Evolutionary conservation across 2,888 invertebrate species (phyloP).

Genomic region (Drosophila diplacantha): DNA sequence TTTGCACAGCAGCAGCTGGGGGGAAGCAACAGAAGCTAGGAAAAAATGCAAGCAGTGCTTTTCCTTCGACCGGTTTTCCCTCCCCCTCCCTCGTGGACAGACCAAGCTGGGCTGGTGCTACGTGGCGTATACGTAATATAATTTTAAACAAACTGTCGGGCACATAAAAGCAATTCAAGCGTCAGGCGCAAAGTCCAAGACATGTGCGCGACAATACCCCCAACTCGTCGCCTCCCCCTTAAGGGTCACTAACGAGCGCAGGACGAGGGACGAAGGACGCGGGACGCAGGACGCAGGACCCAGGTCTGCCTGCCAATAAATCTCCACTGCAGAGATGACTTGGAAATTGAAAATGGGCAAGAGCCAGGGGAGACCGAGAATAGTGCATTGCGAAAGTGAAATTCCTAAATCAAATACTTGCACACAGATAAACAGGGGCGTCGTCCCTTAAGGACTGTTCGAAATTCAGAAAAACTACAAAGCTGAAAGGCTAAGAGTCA

Average conservation of each 20-base stretch:
- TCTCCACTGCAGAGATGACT: slow-evolving; percentile 48
- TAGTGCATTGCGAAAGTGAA: slow-evolving; percentile 54
- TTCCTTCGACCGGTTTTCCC: neutral
- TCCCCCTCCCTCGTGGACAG: slow-evolving; percentile 11
- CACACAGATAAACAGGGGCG: slow-evolving; percentile 37
- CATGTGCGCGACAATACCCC: slow-evolving; percentile 44
- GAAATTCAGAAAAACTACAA: slow-evolving; percentile 28
- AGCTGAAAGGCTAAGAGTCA: slow-evolving; percentile 33
- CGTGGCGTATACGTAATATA: slow-evolving; percentile 53
- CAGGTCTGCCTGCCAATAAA: slow-evolving; percentile 62
- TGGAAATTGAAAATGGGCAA: slow-evolving; percentile 31
- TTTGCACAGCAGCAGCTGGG: slow-evolving; percentile 22
- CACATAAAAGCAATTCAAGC: slow-evolving; percentile 49
- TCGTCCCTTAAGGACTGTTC: slow-evolving; percentile 1
- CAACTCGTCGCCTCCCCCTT: neutral
- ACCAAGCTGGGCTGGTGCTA: slow-evolving; percentile 24
- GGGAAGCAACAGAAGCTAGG: neutral
- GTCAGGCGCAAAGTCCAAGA: slow-evolving; percentile 45
- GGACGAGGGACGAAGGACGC: slow-evolving; percentile 10
- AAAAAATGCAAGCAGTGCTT: slow-evolving; percentile 25
- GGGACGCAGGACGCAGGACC: neutral
- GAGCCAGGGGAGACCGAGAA: slow-evolving; percentile 36
- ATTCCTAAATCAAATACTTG: slow-evolving; percentile 72
- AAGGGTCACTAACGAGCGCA: slow-evolving; percentile 54
- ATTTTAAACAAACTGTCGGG: slow-evolving; percentile 55